phyloP scores from a whole-genome alignment of 2,113 vertebrate species.

The Maccullochella peelii region DNA sequence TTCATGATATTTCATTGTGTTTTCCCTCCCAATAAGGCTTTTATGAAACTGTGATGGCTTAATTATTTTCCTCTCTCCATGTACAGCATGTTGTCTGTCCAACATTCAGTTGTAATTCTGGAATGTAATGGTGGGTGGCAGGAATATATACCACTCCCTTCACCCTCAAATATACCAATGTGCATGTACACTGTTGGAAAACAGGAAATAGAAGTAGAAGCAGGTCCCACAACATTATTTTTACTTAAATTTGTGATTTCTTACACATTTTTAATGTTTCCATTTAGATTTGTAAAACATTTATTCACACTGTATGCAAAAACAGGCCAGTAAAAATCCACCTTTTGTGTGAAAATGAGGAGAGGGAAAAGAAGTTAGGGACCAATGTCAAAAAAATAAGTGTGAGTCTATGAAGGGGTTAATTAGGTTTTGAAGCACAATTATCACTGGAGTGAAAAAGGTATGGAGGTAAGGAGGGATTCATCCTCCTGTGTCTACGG shows the following conservation, averaged over 20 bases:
- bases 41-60: background rate
- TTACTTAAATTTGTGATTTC: background rate
- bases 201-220: slow-evolving; percentile 7
- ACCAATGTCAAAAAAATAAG: background rate
- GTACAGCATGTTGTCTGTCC: background rate
- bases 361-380: background rate
- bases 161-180: background rate
- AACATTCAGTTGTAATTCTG: background rate
- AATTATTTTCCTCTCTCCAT: background rate
- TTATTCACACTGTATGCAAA: background rate
- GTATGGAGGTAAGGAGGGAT: slow-evolving; percentile 33
- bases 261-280: background rate
- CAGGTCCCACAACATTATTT: background rate
- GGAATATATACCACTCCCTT: background rate
- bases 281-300: background rate
- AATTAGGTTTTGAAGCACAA: slow-evolving; percentile 59
- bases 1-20: background rate
- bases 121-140: background rate
- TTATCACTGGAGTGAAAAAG: slow-evolving; percentile 63
- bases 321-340: background rate
- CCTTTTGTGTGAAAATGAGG: background rate
- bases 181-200: background rate
- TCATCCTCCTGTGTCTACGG: slow-evolving; percentile 57
- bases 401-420: slow-evolving; percentile 21
- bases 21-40: background rate